Evolutionary conservation across 2,113 vertebrate genomes (phyloP), one percentile per base, ranked within the genome.

Genomic region (Tragelaphus imberbis): DNA sequence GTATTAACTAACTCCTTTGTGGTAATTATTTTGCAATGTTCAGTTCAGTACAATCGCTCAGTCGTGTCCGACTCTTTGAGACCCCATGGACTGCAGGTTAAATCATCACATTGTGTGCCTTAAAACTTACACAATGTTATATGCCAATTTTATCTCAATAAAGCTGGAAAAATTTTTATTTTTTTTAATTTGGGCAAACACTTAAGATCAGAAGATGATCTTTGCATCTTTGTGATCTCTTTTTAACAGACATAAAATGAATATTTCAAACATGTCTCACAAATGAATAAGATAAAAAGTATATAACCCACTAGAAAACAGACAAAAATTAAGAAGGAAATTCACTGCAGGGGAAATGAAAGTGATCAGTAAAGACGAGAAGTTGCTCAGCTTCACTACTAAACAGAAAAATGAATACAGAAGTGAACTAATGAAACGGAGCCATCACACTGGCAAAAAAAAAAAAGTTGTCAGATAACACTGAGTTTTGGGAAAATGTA

Each of bases 191-290:
- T 90, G 28, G 6, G 2, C 4, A 68, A 75, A 89, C 44, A 3
- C 0, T 49, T 65, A 61, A 81, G 44, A 19, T 2, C 23, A 86
- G 58, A 36, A 90, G 71, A 90, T 68, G 33, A 77, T 36, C 55
- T 65, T 95, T 91, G 6, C 19, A 86, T 58, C 77, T 75, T 94
- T 92, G 10, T 17, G 82, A 86, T 89, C 10, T 94, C 10, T 91
- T 91, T 65, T 93, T 84, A 84, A 80, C 6, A 80, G n/a, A 65
- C 6, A 65, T 2, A 71, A 89, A 88, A 61, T 79, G 68, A 81
- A 53, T 75, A 58, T 90, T 19, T 91, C 8, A 77, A 96, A 93
- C 6, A 3, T 6, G 61, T 71, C 61, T 91, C 85, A n/a, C 28
- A 96, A 84, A 77, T 89, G 47, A 28, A 89, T 71, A 30, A 58